These are phyloP conservation scores for Opisthocomus hoazin DNA, from an alignment of 2,113 vertebrate genomes.

Conservation along the genomic window DNA sequence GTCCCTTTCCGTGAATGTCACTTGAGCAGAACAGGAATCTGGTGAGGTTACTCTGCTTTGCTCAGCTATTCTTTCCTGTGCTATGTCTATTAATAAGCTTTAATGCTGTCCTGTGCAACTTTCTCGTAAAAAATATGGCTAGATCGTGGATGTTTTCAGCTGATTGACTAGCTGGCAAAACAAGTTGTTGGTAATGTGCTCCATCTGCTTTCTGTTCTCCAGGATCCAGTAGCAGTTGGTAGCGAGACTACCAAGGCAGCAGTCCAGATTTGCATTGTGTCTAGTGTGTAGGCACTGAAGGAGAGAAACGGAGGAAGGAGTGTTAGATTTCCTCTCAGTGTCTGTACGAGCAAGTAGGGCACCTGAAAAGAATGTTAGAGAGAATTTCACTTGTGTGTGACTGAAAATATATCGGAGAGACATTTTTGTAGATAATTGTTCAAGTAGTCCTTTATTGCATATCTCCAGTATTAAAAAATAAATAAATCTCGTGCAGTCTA, in stretches of 20 bases:
- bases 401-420: not conserved
- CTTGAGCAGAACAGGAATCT: not conserved
- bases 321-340: not conserved
- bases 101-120: not conserved
- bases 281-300: constrained; percentile 10
- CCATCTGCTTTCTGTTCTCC: constrained; percentile 56
- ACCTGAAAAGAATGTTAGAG: not conserved
- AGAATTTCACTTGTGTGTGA: not conserved
- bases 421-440: not conserved
- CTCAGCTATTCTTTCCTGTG: not conserved
- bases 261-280: constrained; percentile 35
- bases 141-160: not conserved
- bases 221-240: constrained; percentile 46
- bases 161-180: constrained; percentile 40
- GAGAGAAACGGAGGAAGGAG: not conserved
- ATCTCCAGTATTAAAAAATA: not conserved
- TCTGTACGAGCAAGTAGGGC: not conserved
- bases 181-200: constrained; percentile 1
- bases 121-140: not conserved
- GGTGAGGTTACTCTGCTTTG: not conserved
- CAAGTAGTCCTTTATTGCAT: not conserved
- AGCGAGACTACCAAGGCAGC: not conserved
- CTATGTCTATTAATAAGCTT: not conserved
- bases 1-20: not conserved
- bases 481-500: not conserved